Evolutionary conservation across 2,113 vertebrate genomes (phyloP).

Genomic region (Spilogale gracilis): DNA sequence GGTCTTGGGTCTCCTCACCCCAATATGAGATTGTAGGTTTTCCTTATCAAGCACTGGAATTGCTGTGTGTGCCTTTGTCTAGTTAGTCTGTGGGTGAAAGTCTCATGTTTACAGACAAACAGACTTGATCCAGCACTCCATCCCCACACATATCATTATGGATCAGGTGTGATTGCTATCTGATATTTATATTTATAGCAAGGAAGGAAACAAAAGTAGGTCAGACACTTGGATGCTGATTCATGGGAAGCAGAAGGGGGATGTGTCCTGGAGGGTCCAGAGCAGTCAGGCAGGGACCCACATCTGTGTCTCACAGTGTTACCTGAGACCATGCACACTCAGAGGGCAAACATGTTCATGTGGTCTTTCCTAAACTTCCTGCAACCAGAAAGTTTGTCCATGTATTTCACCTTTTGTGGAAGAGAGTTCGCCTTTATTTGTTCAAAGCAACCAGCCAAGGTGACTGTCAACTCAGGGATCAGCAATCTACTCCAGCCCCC

Average conservation of each 20-base stretch:
- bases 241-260: neutral
- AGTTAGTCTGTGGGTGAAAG: neutral
- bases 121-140: neutral
- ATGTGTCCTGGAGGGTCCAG: neutral
- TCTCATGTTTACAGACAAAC: neutral
- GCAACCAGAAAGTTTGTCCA: neutral
- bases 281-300: rapidly evolving
- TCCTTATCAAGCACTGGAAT: neutral
- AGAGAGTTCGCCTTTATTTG: too few species aligned
- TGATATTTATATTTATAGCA: neutral
- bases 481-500: too few species aligned
- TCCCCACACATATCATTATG: neutral
- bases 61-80: too few species aligned
- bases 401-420: neutral
- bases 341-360: neutral
- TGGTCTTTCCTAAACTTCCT: neutral
- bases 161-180: neutral
- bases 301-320: neutral
- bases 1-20: neutral
- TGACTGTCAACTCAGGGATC: too few species aligned
- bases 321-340: neutral
- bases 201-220: neutral
- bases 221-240: too few species aligned
- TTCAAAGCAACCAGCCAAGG: too few species aligned
- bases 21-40: neutral